These are phyloP conservation scores for Ditylenchus dipsaci DNA, from an alignment of 1,140 invertebrate genomes.

Conservation along the genomic window DNA sequence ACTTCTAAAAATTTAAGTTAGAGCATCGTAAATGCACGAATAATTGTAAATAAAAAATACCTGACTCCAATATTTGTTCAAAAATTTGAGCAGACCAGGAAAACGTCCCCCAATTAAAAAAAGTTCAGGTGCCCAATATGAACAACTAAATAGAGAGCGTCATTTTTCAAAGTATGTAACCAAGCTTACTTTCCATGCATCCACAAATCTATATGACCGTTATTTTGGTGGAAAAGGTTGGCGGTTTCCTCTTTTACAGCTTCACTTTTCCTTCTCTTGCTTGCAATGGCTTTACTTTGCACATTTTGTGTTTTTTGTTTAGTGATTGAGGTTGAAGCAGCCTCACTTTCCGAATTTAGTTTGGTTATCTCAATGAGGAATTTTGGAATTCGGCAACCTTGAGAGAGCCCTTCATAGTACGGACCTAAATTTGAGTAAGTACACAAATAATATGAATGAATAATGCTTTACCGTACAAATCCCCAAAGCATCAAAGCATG, in stretches of 20 bases:
- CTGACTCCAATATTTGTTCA: slow-evolving; percentile 2
- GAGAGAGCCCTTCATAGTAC: not conserved
- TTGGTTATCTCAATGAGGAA: not conserved
- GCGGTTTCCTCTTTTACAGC: too few relatives aligned
- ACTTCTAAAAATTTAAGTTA: not conserved
- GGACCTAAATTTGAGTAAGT: not conserved
- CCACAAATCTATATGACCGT: not conserved
- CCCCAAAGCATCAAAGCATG: not conserved
- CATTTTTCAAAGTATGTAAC: not conserved
- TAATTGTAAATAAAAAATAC: not conserved
- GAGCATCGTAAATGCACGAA: not conserved
- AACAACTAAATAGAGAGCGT: not conserved
- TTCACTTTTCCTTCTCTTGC: not conserved
- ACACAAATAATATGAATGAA: not conserved
- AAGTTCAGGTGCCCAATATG: not conserved
- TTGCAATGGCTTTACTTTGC: not conserved
- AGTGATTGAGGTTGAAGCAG: not conserved
- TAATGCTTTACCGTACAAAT: not conserved
- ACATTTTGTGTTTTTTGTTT: not conserved
- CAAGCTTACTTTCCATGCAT: not conserved
- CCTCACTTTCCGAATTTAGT: not conserved
- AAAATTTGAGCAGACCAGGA: not conserved
- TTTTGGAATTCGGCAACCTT: not conserved
- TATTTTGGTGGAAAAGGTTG: too few relatives aligned
- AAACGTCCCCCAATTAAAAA: not conserved